Evolutionary conservation across 2,888 invertebrate genomes (phyloP).

Genomic region (Ormyrus thymus): DNA sequence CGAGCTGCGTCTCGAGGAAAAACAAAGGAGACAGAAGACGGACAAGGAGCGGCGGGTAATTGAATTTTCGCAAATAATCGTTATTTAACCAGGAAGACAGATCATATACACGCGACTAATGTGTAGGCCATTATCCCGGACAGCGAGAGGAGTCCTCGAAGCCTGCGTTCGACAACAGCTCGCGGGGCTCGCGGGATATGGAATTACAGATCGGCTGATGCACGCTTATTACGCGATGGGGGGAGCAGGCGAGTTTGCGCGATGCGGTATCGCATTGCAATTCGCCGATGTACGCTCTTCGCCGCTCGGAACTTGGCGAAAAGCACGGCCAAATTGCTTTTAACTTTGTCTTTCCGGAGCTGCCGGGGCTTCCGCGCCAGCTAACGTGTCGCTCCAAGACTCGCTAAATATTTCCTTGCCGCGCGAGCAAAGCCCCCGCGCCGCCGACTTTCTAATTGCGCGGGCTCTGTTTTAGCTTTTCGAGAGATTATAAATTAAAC

Average conservation of each 20-base stretch:
- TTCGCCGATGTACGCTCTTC: neutral
- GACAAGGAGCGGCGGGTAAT: neutral
- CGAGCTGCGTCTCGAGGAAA: too few relatives aligned
- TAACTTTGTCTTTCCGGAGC: too few relatives aligned
- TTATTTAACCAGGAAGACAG: slow-evolving; percentile 13
- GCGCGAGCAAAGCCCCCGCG: too few relatives aligned
- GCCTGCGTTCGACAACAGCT: neutral
- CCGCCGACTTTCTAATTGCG: too few relatives aligned
- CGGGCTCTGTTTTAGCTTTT: too few relatives aligned
- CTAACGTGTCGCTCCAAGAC: too few relatives aligned
- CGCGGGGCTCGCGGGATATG: neutral
- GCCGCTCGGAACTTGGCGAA: neutral
- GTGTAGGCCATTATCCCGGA: neutral
- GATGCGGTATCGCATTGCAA: slow-evolving; percentile 4
- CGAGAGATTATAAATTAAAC: too few relatives aligned
- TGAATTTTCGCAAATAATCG: slow-evolving; percentile 17
- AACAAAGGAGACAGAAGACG: too few relatives aligned
- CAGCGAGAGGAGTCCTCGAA: slow-evolving; percentile 18
- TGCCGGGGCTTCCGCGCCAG: too few relatives aligned
- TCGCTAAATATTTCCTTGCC: too few relatives aligned
- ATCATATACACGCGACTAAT: neutral
- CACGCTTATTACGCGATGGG: slow-evolving; percentile 11
- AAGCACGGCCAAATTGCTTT: neutral
- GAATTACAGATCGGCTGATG: slow-evolving; percentile 11
- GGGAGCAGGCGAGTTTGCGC: neutral